A percentile compares a stretch with the other conserved stretches of the same genome.
Evolutionary conservation across 1,140 invertebrate species (phyloP).

Genomic region (Cydia fagiglandana): DNA sequence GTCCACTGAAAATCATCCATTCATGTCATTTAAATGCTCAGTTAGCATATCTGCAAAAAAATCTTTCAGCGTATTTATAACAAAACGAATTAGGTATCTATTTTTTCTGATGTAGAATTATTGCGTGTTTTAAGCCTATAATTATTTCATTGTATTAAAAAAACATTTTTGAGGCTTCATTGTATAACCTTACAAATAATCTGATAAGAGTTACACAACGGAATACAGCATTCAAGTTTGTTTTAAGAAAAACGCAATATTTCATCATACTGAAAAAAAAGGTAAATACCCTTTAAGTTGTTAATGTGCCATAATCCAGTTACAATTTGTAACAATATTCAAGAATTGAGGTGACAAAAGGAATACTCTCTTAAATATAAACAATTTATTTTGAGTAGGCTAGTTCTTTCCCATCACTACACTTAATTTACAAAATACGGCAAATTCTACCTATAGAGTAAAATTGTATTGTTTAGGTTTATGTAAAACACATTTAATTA

Average conservation of each 20-base stretch:
- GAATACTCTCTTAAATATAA: conserved; percentile 28
- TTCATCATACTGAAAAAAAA: neutral
- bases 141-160: no score
- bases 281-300: neutral
- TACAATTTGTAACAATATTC: neutral
- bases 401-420: conserved; percentile 21
- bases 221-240: no score
- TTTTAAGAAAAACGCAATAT: neutral
- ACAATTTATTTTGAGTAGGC: conserved; percentile 31
- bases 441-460: conserved; percentile 19
- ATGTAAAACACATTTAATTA: conserved; percentile 23
- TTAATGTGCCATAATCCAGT: neutral
- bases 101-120: no score
- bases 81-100: no score
- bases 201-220: no score
- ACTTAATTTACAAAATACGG: conserved; percentile 30
- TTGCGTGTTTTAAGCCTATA: no score
- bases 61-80: neutral
- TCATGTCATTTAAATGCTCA: conserved; percentile 35
- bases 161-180: no score
- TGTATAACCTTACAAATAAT: no score
- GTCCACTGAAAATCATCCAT: conserved; percentile 68
- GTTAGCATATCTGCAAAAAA: neutral
- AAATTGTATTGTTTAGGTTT: conserved; percentile 6
- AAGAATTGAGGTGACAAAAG: conserved; percentile 27